Conservation (phyloP, 2,113 vertebrate genomes). For the Heliornis fulica region DNA sequence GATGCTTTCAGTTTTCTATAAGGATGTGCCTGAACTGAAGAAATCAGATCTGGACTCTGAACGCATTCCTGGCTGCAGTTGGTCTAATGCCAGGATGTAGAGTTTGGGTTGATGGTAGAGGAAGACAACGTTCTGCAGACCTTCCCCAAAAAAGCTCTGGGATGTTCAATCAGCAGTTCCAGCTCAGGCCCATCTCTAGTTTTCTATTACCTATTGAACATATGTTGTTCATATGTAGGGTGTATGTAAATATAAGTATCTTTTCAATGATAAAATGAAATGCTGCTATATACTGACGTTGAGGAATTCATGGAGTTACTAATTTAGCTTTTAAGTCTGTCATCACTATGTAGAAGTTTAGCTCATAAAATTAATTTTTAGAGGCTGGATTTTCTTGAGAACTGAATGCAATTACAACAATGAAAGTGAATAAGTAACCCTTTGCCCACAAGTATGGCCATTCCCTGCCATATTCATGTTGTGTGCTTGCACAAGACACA, state of each 20-base stretch:
- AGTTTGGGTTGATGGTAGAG: not conserved
- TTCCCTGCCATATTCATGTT: not conserved
- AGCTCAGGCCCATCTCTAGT: conserved; percentile 37
- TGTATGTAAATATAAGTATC: conserved; percentile 36
- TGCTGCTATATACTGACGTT: conserved; percentile 50
- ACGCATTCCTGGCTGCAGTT: fast-evolving
- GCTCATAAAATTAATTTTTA: conserved; percentile 4
- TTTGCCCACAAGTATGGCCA: not conserved
- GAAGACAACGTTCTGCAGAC: not conserved
- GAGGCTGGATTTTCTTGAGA: conserved; percentile 3
- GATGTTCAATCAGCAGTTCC: conserved; percentile 14
- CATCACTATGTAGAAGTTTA: conserved; percentile 15
- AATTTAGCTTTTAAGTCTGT: conserved; percentile 6
- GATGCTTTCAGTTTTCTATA: not conserved
- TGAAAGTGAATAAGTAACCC: not conserved
- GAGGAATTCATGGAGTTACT: not conserved
- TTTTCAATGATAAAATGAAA: conserved; percentile 43
- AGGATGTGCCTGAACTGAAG: conserved; percentile 43
- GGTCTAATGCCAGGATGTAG: not conserved
- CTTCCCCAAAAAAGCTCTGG: not conserved
- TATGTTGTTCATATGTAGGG: too few relatives aligned
- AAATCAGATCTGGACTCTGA: not conserved
- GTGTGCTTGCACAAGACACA: not conserved
- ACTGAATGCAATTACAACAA: conserved; percentile 5
- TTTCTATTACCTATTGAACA: conserved; percentile 11